Conservation (phyloP, 2,888 invertebrate species). For the Bruchidius siliquastri region DNA sequence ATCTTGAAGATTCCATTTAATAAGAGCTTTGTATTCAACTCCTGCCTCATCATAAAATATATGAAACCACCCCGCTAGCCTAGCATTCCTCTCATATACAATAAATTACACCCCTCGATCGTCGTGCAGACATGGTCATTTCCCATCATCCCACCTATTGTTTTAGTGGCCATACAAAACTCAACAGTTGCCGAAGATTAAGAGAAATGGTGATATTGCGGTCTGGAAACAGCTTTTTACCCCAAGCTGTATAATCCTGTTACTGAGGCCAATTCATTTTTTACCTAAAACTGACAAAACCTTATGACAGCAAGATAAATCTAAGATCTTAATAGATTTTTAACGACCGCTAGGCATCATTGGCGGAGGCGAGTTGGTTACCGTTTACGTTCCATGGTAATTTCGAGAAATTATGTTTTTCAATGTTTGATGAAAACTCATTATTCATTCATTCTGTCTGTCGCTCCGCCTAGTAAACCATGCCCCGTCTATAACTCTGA, state of each 20-base stretch:
- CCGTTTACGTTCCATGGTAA: too few species aligned
- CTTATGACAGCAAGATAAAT: constrained; percentile 32
- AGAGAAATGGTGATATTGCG: constrained; percentile 19
- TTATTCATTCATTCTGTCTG: too few species aligned
- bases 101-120: neutral
- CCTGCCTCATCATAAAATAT: neutral
- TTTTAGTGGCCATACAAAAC: neutral
- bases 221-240: constrained; percentile 3
- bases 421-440: too few species aligned
- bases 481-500: too few species aligned
- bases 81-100: neutral
- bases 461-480: too few species aligned
- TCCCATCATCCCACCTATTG: neutral
- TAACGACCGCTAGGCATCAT: constrained; percentile 29
- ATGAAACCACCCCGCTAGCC: neutral
- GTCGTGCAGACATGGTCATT: neutral
- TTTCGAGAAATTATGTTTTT: too few species aligned
- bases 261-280: constrained; percentile 26
- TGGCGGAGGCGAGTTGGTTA: constrained; percentile 1
- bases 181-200: constrained; percentile 12
- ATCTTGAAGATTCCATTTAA: too few species aligned
- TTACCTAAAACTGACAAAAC: constrained; percentile 32
- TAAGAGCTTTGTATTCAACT: neutral
- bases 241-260: constrained; percentile 12
- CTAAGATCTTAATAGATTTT: constrained; percentile 35